Evolutionary conservation across 2,888 invertebrate genomes (phyloP), one percentile per base, ranked within the genome.

Genomic region (Cistogaster globosa): DNA sequence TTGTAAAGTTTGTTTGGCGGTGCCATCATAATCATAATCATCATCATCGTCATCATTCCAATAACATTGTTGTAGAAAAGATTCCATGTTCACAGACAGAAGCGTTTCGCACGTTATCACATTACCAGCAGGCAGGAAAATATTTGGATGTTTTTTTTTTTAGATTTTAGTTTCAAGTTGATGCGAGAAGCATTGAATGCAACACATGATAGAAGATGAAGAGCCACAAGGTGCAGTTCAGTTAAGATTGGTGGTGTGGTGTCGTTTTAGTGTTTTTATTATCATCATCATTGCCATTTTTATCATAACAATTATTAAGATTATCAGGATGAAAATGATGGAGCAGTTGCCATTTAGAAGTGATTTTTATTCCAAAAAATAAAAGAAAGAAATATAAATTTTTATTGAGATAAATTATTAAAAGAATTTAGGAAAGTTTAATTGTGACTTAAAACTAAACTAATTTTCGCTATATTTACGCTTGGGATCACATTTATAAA

Each of bases 101-200:
- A 77, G 81, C 77, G 69, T 85, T 85, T 81, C 77, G 78, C 84
- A 77, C 62, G 81, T 85, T 85, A 81, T 81, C 80, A 67, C 80
- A 81, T 77, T 80, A 76, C 80, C 80, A 80, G 84, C 71, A 67
- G 80, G 72, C 80, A 76, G 36, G 51, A 65, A 65, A 38, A 69
- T 69, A 81, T 81, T 72, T 14, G 11, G 16, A 32, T 53, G 36
- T 63, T 42, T 67, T 72, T 20, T n/a, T 22, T 16, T 32, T 79
- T 67, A 48, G 32, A 53, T 48, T 68, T 63, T 63, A 71, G 63
- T 68, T 53, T 6, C 1, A 42, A 12, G 2, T n/a, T 6, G 42
- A 42, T 42, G 42, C n/a, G n/a, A 16, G 16, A 16, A 48, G 48
- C n/a, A 53, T 32, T 5, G 11, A 45, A 51, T 65, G 51, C 7